These are phyloP conservation scores for Netta rufina DNA, from an alignment of 2,797 vertebrate species.

Conservation along the genomic window DNA sequence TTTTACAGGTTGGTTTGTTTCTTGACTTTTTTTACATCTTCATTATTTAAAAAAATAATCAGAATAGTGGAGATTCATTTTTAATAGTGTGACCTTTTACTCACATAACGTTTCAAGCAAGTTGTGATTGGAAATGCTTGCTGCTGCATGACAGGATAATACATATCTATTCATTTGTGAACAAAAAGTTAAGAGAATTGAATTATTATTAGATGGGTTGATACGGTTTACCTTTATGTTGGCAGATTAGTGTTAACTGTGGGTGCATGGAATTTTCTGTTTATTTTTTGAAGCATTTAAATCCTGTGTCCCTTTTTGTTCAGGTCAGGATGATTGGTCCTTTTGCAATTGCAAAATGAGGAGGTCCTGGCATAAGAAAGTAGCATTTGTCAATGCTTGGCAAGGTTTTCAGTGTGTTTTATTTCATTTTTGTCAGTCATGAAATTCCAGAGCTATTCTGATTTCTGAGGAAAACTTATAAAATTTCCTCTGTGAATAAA, in stretches of 20 bases:
- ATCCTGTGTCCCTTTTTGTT: background rate
- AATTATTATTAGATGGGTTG: background rate
- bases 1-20: background rate
- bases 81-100: background rate
- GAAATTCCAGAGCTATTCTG: background rate
- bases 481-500: background rate
- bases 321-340: background rate
- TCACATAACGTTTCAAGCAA: background rate
- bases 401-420: background rate
- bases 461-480: background rate
- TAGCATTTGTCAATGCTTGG: background rate
- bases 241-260: background rate
- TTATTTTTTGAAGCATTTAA: background rate
- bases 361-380: background rate
- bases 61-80: background rate
- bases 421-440: constrained; percentile 11
- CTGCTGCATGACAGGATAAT: background rate
- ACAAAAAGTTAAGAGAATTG: background rate
- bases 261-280: background rate
- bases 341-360: constrained; percentile 34
- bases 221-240: background rate
- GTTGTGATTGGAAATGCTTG: background rate
- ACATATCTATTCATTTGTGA: background rate
- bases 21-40: background rate
- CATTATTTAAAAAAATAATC: background rate